These are phyloP conservation scores for Megalopta genalis DNA, from an alignment of 1,140 invertebrate genomes.

Conservation along the genomic window DNA sequence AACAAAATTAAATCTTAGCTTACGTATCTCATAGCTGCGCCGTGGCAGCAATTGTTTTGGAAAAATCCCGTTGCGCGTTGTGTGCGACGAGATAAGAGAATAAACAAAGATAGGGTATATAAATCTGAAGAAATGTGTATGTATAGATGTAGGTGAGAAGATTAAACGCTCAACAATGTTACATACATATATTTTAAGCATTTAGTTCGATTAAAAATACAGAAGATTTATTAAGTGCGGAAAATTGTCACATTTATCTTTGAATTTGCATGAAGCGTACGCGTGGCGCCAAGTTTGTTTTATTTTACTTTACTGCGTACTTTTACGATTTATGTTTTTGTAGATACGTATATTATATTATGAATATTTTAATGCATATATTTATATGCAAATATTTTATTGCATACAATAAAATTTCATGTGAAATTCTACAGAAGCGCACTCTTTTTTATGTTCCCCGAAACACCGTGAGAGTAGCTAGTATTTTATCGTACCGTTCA, in stretches of 20 bases:
- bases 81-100: background rate
- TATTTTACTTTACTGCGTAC: background rate
- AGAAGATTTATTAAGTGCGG: background rate
- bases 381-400: too few species aligned
- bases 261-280: background rate
- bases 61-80: constrained; percentile 10
- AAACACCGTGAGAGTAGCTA: constrained; percentile 1
- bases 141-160: background rate
- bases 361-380: too few species aligned
- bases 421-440: too few species aligned
- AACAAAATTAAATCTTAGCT: constrained; percentile 58
- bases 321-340: background rate
- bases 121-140: background rate
- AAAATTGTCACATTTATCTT: background rate
- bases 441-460: background rate
- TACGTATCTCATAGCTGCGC: constrained; percentile 42
- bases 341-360: background rate
- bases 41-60: constrained; percentile 40
- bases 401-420: background rate
- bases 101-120: background rate
- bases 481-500: background rate
- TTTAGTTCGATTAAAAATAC: background rate
- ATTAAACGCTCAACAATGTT: background rate
- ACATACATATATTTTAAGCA: background rate
- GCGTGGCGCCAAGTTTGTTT: too few species aligned